phyloP scores from a whole-genome alignment of 2,797 vertebrate species.

The Botia almorhae region DNA sequence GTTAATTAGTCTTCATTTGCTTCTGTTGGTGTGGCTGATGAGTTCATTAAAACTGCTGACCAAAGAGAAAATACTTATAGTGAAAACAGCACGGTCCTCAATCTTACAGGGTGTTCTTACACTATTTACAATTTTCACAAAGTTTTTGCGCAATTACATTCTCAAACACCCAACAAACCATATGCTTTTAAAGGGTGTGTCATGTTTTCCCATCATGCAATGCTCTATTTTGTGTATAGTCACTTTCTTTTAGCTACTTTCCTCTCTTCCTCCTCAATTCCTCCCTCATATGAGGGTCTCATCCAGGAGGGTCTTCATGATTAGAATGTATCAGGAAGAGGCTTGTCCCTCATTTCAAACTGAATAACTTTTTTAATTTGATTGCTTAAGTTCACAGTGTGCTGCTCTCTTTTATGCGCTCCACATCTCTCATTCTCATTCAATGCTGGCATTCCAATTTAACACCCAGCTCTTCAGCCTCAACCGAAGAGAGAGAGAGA shows the following conservation, averaged over 20 bases:
- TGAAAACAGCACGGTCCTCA: constrained; percentile 5
- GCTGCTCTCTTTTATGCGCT: constrained; percentile 64
- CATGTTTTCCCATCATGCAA: background rate
- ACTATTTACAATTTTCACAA: background rate
- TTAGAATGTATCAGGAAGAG: constrained; percentile 65
- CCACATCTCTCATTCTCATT: constrained; percentile 75
- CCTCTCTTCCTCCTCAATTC: background rate
- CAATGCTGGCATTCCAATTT: constrained; percentile 73
- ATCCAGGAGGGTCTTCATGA: constrained; percentile 63
- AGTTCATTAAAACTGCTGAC: constrained; percentile 42
- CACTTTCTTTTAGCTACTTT: background rate
- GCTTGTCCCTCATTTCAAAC: constrained; percentile 72
- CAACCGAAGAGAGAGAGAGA: constrained; percentile 29
- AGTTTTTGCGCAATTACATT: constrained; percentile 5
- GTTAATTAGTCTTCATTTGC: constrained; percentile 79
- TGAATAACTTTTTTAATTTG: constrained; percentile 82
- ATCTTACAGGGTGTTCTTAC: constrained; percentile 4
- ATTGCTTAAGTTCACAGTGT: constrained; percentile 79
- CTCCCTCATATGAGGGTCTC: constrained; percentile 9
- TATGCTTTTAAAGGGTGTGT: background rate
- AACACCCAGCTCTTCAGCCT: constrained; percentile 71
- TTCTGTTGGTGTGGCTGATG: constrained; percentile 55
- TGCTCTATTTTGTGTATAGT: background rate
- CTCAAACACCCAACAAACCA: background rate
- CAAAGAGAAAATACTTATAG: constrained; percentile 20